Evolutionary conservation across 92 coral and sea anemone species (phyloP).

Genomic region (Zoanthus sociatus): DNA sequence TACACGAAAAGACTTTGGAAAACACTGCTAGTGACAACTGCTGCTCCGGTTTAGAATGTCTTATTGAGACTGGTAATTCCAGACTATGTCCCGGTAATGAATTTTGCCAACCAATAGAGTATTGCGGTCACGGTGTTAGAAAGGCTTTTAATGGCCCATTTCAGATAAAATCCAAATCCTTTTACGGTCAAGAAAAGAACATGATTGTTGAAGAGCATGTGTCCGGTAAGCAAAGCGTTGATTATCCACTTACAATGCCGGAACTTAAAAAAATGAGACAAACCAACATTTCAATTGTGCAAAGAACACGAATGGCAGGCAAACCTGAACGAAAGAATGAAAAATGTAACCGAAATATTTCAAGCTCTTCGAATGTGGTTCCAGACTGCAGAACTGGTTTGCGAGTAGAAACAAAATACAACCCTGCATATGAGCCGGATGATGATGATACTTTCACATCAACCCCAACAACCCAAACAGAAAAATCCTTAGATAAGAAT

Average conservation of each 20-base stretch:
- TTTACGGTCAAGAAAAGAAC: constrained; percentile 12
- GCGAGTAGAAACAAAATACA: neutral
- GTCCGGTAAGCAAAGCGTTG: neutral
- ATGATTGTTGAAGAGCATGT: neutral
- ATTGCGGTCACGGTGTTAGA: constrained; percentile 82
- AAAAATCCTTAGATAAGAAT: too few relatives aligned
- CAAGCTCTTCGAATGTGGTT: constrained; percentile 24
- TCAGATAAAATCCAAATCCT: constrained; percentile 41
- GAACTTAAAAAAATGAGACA: constrained; percentile 77
- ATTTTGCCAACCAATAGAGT: constrained; percentile 49
- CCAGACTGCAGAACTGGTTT: constrained; percentile 11
- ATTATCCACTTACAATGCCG: constrained; percentile 70
- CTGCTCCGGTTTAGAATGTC: neutral
- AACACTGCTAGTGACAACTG: neutral
- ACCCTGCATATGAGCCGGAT: constrained; percentile 28
- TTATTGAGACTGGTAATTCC: neutral
- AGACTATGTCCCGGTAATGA: constrained; percentile 10
- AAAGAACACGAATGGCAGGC: constrained; percentile 34
- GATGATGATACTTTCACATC: neutral
- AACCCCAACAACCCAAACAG: neutral
- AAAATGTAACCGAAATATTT: neutral
- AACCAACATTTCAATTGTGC: constrained; percentile 62
- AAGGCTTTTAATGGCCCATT: constrained; percentile 66
- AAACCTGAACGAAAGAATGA: neutral
- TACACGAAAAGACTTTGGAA: neutral